A percentile compares a stretch with the other conserved stretches of the same genome.
Conservation (phyloP, 2,888 invertebrate genomes). For the Ectropis crepuscularia region DNA sequence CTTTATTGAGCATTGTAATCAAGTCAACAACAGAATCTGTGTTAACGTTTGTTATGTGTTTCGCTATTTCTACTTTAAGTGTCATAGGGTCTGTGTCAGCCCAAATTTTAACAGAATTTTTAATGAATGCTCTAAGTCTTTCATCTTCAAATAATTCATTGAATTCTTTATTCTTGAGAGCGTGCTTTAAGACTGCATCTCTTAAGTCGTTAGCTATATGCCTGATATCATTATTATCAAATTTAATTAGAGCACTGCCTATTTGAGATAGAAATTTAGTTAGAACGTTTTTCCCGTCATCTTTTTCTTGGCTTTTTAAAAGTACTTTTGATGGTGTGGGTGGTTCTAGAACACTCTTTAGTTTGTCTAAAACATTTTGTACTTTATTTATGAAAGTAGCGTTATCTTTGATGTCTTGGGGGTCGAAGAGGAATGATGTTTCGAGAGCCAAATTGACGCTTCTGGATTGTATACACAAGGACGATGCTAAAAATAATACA, state of each 20-base stretch:
- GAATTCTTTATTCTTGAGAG: constrained; percentile 16
- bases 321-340: constrained; percentile 4
- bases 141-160: constrained; percentile 20
- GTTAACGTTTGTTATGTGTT: constrained; percentile 23
- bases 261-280: constrained; percentile 26
- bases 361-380: constrained; percentile 25
- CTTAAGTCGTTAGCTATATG: constrained; percentile 13
- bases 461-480: constrained; percentile 5
- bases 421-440: constrained; percentile 36
- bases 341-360: constrained; percentile 22
- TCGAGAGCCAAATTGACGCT: constrained; percentile 38
- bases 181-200: constrained; percentile 8
- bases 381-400: constrained; percentile 22
- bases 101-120: constrained; percentile 17
- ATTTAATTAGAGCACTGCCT: constrained; percentile 19
- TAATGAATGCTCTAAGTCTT: constrained; percentile 9
- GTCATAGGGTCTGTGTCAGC: constrained; percentile 18
- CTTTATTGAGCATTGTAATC: constrained; percentile 18
- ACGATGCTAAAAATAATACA: constrained; percentile 4
- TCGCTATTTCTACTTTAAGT: constrained; percentile 31
- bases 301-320: not conserved
- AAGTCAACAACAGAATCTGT: constrained; percentile 7
- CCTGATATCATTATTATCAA: constrained; percentile 20
- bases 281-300: not conserved
- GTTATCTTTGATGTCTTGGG: constrained; percentile 29